Evolutionary conservation across 92 coral and sea anemone species (phyloP), one percentile per base, ranked within the genome.

Genomic region (Parazoanthus darwini): DNA sequence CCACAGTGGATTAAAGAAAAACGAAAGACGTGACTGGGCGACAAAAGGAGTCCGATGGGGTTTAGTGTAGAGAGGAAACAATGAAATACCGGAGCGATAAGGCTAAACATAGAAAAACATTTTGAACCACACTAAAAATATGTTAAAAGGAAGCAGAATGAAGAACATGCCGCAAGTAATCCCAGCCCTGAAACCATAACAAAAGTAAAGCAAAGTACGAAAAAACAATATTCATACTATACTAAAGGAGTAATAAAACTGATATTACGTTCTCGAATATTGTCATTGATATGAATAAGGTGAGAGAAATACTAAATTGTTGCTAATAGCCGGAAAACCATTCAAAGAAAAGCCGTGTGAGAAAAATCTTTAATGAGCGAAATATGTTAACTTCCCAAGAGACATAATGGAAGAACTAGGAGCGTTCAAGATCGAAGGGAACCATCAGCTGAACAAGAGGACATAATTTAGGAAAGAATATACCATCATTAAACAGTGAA

Each of bases 301-400:
- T 11, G 89, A 90, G 72, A 90, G 86, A 78, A 90, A 85, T 33
- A 85, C 70, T n/a, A 90, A 46, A 46, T 46, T 85, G 25, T 90
- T 90, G 50, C 85, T 85, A 79, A 85, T 29, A 85, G n/a, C 76
- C 86, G 25, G 89, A 86, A 67, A 90, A 90, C 13, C 77, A 10
- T 11, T 78, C 59, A 9, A 77, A 76, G 16, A 80, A 86, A 86
- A 86, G 71, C 77, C 46, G 86, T 80, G 74, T 90, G 14, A 20
- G 87, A 43, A 90, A 79, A 44, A 72, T 81, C 25, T 42, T 22
- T 81, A 82, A 18, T 29, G n/a, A 5, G 13, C 22, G 81, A 42
- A 67, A 74, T 15, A 74, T 81, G 33, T 42, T 38, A 88, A 88
- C 82, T n/a, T 68, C 82, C 70, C 87, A 5, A 73, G 81, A 33